phyloP scores from a whole-genome alignment of 2,113 vertebrate species.

The Egretta garzetta region DNA sequence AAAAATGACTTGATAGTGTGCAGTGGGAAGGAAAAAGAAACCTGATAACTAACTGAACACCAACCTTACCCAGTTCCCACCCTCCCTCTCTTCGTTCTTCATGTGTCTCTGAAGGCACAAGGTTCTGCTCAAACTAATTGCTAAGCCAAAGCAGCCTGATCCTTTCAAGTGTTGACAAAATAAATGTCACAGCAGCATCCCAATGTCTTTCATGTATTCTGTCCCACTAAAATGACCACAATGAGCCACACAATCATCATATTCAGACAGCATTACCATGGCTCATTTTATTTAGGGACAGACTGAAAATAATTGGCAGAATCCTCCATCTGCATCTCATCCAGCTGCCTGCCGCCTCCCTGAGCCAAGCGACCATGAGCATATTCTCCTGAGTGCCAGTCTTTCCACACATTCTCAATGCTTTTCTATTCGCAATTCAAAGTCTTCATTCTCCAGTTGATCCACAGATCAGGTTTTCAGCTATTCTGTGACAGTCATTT shows the following conservation, averaged over 20 bases:
- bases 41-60: not conserved
- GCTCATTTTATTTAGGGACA: not conserved
- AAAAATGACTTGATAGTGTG: not conserved
- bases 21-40: not conserved
- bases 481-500: not conserved
- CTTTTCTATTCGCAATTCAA: not conserved
- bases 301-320: not conserved
- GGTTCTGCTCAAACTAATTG: not conserved
- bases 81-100: not conserved
- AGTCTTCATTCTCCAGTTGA: not conserved
- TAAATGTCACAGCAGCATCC: not conserved
- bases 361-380: not conserved
- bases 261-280: not conserved
- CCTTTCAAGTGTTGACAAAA: not conserved
- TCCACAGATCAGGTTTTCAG: not conserved
- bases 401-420: not conserved
- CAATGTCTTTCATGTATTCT: not conserved
- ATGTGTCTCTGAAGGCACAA: accelerated
- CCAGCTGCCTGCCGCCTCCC: not conserved
- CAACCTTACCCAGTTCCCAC: no score
- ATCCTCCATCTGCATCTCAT: not conserved
- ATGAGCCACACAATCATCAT: not conserved
- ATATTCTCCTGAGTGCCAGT: not conserved
- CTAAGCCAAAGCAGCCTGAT: not conserved
- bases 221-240: not conserved